These are phyloP conservation scores for Clarias batrachus DNA, from an alignment of 2,113 vertebrate species.

Conservation along the genomic window DNA sequence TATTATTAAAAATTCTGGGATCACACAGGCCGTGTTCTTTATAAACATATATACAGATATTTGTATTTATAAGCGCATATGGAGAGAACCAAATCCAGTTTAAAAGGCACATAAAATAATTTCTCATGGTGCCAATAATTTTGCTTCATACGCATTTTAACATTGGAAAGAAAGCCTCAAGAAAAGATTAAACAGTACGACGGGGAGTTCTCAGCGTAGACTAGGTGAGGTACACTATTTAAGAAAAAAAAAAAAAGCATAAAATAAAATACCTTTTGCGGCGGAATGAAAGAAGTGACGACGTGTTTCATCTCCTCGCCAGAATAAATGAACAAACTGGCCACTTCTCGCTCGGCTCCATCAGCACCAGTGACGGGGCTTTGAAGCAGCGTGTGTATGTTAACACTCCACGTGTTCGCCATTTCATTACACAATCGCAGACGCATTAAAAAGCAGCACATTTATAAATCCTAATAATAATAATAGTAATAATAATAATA, in stretches of 20 bases:
- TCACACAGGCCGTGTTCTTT: constrained; percentile 44
- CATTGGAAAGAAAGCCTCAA: constrained; percentile 57
- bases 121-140: constrained; percentile 62
- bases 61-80: constrained; percentile 32
- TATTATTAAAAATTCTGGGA: constrained; percentile 41
- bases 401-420: constrained; percentile 68
- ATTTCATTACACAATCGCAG: constrained; percentile 67
- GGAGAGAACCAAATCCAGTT: constrained; percentile 35
- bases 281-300: constrained; percentile 66
- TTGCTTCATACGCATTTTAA: constrained; percentile 60
- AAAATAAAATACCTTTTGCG: constrained; percentile 24
- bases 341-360: constrained; percentile 68
- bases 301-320: constrained; percentile 72
- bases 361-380: constrained; percentile 60
- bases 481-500: constrained; percentile 69
- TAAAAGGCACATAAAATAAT: constrained; percentile 42
- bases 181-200: constrained; percentile 62
- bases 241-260: too few relatives aligned
- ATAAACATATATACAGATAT: constrained; percentile 31
- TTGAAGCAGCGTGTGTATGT: constrained; percentile 60
- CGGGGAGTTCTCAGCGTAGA: constrained; percentile 22
- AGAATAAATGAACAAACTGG: constrained; percentile 76
- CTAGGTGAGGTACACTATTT: constrained; percentile 54
- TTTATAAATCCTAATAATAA: constrained; percentile 61
- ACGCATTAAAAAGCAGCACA: constrained; percentile 66